Conservation (phyloP, 2,888 invertebrate species). For the Cinara cedri region DNA sequence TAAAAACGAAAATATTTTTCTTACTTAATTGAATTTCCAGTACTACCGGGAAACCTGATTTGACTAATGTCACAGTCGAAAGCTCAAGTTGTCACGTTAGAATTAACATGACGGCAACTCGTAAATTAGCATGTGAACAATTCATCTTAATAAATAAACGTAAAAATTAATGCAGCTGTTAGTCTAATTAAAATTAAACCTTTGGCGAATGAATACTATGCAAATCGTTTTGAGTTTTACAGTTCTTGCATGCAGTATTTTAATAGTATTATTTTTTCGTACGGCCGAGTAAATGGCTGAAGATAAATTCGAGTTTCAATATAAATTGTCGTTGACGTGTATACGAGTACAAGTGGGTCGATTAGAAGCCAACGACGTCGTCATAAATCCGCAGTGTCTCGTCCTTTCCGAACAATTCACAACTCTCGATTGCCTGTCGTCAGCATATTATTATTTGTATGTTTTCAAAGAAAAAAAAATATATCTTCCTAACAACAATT, state of each 20-base stretch:
- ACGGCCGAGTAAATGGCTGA: neutral
- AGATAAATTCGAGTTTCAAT: neutral
- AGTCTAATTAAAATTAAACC: neutral
- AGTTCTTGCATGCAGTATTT: too few relatives aligned
- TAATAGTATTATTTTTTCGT: too few relatives aligned
- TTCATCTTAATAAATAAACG: too few relatives aligned
- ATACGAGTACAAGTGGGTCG: neutral
- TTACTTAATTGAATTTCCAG: too few relatives aligned
- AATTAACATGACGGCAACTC: too few relatives aligned
- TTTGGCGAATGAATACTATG: neutral
- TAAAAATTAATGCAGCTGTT: too few relatives aligned
- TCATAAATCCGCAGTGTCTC: neutral
- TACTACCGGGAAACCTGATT: too few relatives aligned
- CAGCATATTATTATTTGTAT: neutral
- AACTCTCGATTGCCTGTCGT: neutral
- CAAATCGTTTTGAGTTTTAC: neutral
- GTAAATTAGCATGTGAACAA: too few relatives aligned
- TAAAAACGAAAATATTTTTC: too few relatives aligned
- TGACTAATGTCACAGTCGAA: too few relatives aligned
- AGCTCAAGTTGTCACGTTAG: too few relatives aligned
- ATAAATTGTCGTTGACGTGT: neutral
- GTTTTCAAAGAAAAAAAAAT: neutral
- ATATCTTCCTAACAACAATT: neutral
- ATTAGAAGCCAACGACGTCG: neutral
- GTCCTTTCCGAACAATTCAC: too few relatives aligned